Base-by-base conservation (phyloP, 2,888 invertebrate species). In the Neoascia interrupta region DNA sequence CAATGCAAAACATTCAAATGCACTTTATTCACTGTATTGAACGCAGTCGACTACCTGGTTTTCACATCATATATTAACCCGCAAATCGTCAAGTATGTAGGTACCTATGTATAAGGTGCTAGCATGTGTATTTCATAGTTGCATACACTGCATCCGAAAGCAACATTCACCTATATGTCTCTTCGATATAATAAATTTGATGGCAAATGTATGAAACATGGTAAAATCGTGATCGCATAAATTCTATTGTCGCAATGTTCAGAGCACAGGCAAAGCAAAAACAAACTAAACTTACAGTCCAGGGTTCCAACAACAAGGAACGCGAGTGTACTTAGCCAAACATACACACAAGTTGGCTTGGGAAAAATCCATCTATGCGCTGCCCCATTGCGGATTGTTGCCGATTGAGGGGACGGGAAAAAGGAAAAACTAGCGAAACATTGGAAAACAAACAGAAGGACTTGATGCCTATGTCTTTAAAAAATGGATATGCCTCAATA, bases 141-240 rank as follows among this genome's bases (percentile, higher is more conserved):
- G 53, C 23, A n/a, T 19, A 63, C 21, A 39, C 47, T 58, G 53
- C 58, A 61, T 49, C 37, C 37, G 34, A 49, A 37, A 76, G 63
- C 54, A 79, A 81, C 72, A 79, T 81, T 66, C 81, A 63, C 81
- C 80, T 76, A 81, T 72, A 66, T 79, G 69, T 74, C 73, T 79
- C 79, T 63, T 45, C 81, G 82, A 82, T 81, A 80, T 63, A 74
- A 82, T 82, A 82, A 82, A 82, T 82, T 74, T 81, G 81, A 81
- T 66, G 81, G 73, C 81, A 82, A 82, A 81, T 81, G 82, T 82
- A 83, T 83, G 82, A 83, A 83, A 83, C 82, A 83, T 83, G 81
- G 82, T 81, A 82, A 82, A 83, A 81, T 83, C 82, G 82, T 83
- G 82, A 83, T 83, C 82, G 80, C 82, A 83, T 83, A 83, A 83